phyloP scores from a whole-genome alignment of 2,113 vertebrate species.

The Plestiodon gilberti region DNA sequence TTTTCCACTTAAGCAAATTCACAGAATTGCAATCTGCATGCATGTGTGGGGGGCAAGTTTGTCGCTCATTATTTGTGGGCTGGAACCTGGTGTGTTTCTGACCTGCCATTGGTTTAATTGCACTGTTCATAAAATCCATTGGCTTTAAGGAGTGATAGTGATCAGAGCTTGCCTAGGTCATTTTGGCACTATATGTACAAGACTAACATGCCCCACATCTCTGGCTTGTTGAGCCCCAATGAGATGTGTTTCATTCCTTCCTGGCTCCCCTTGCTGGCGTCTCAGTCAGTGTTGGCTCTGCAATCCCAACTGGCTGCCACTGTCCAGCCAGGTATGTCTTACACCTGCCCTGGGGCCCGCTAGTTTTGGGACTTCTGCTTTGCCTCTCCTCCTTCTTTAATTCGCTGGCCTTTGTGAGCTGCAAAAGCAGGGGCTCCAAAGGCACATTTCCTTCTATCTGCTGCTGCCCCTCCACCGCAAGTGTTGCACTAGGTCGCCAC shows the following conservation, averaged over 20 bases:
- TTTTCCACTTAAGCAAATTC: constrained; percentile 9
- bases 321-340: background rate
- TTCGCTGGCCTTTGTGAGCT: background rate
- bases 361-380: background rate
- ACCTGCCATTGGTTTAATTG: constrained; percentile 21
- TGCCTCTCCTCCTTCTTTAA: background rate
- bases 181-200: background rate
- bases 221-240: background rate
- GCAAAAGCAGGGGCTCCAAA: background rate
- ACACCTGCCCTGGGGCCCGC: background rate
- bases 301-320: background rate
- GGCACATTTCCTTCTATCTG: background rate
- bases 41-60: background rate
- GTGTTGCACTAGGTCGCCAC: background rate
- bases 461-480: background rate
- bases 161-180: background rate
- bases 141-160: background rate
- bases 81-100: background rate
- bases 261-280: background rate
- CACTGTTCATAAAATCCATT: constrained; percentile 26
- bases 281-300: background rate
- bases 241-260: background rate
- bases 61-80: constrained; percentile 4
- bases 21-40: background rate
- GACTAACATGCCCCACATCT: background rate